Percentiles rank a stretch among this genome's conserved stretches.
Conservation (phyloP, 2,797 vertebrate species). For the Channallabes apus region DNA sequence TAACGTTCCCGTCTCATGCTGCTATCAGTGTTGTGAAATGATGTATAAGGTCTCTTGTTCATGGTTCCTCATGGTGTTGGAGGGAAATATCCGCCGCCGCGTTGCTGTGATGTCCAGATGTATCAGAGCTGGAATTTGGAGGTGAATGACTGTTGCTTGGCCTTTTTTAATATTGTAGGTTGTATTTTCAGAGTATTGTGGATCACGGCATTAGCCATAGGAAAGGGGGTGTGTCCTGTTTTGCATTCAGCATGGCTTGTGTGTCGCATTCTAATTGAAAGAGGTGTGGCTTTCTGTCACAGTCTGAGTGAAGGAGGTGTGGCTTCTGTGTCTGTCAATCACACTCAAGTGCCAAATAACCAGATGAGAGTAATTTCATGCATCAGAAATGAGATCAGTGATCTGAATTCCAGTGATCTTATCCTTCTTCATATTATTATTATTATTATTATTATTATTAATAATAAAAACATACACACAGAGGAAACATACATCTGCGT, state of each 20-base stretch:
- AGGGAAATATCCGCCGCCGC: not conserved
- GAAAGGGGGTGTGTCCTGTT: not conserved
- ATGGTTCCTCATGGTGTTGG: not conserved
- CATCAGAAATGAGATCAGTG: not conserved
- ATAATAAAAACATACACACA: not conserved
- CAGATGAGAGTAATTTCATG: not conserved
- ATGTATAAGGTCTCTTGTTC: not conserved
- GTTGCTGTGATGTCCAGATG: not conserved
- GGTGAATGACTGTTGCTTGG: too few relatives aligned
- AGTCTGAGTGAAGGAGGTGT: not conserved
- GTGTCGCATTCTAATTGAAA: not conserved
- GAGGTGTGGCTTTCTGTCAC: not conserved
- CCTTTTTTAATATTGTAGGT: not conserved
- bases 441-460: too few relatives aligned
- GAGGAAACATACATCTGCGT: not conserved
- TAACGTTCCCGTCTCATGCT: not conserved
- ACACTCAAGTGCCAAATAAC: too few relatives aligned
- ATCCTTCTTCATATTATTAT: not conserved
- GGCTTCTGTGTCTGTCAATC: too few relatives aligned
- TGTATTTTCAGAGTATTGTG: not conserved
- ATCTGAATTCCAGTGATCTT: not conserved
- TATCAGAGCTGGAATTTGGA: not conserved
- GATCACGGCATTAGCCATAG: too few relatives aligned
- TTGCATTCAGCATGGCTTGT: not conserved
- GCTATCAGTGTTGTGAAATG: not conserved